Evolutionary conservation across 1,140 invertebrate genomes (phyloP).

Genomic region (Brachionus calyciflorus): DNA sequence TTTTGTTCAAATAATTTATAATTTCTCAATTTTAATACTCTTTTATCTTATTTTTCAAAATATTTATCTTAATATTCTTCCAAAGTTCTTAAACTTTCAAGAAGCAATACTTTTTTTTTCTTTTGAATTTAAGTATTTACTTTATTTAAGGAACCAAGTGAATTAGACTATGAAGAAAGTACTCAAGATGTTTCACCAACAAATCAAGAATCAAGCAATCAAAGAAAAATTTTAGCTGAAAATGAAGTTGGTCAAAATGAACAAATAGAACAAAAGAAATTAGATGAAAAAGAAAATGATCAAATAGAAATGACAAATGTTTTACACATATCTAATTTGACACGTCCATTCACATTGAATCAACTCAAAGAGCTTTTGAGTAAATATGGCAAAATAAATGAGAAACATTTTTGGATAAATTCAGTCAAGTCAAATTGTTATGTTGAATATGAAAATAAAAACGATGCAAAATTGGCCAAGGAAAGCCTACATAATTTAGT

Average conservation of each 20-base stretch:
- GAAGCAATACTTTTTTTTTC: not conserved
- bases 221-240: no score
- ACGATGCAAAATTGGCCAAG: conserved; percentile 79
- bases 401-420: conserved; percentile 67
- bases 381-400: conserved; percentile 75
- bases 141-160: not conserved
- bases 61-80: no score
- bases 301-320: conserved; percentile 55
- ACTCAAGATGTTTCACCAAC: not conserved
- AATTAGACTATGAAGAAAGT: conserved; percentile 29
- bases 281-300: not conserved
- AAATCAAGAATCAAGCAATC: not conserved
- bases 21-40: no score
- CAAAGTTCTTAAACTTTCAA: not conserved
- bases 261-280: not conserved
- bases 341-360: conserved; percentile 85
- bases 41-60: no score
- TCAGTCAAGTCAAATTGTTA: conserved; percentile 93
- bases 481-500: conserved; percentile 85
- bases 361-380: conserved; percentile 85
- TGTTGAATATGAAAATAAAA: conserved; percentile 72
- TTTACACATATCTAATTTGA: conserved; percentile 82
- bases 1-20: no score
- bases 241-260: no score
- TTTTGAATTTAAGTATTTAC: not conserved